Percentiles rank a stretch among this genome's conserved stretches.
These are phyloP conservation scores for Disparrhopalites patrizii DNA, from an alignment of 2,888 invertebrate genomes.

Conservation along the genomic window DNA sequence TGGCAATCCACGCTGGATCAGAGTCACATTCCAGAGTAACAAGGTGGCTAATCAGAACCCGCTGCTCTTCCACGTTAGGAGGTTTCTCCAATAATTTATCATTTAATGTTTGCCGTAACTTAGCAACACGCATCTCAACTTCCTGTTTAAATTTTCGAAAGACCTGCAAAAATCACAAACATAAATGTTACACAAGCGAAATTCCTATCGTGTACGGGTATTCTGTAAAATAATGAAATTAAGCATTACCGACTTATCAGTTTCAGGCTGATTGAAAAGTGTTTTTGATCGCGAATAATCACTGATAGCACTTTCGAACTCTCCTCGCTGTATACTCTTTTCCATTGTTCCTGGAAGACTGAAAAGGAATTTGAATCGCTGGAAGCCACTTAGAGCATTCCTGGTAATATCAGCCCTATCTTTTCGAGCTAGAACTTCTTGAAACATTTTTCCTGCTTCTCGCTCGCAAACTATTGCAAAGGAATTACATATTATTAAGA, in stretches of 20 bases:
- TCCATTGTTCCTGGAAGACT: slow-evolving; percentile 93
- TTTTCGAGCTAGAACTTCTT: slow-evolving; percentile 83
- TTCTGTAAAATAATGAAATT: not conserved
- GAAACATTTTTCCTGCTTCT: slow-evolving; percentile 87
- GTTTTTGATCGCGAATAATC: slow-evolving; percentile 96
- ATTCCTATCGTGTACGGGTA: not conserved
- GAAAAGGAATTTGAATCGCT: slow-evolving; percentile 91
- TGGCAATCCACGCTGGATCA: slow-evolving; percentile 96
- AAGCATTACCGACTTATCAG: slow-evolving; percentile 70
- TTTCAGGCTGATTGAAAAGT: slow-evolving; percentile 74
- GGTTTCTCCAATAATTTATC: slow-evolving; percentile 85
- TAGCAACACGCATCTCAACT: slow-evolving; percentile 81
- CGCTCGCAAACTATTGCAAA: slow-evolving; percentile 69
- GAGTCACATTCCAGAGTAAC: slow-evolving; percentile 71
- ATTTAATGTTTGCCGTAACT: slow-evolving; percentile 73
- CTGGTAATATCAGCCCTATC: slow-evolving; percentile 95
- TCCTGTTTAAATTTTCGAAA: slow-evolving; percentile 84
- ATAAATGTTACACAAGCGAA: not conserved
- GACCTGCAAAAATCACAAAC: slow-evolving; percentile 56
- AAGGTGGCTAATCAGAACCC: slow-evolving; percentile 55
- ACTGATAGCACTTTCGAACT: slow-evolving; percentile 95
- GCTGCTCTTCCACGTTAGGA: slow-evolving; percentile 44
- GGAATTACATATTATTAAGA: not conserved
- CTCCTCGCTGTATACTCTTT: slow-evolving; percentile 85
- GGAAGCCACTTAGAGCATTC: slow-evolving; percentile 86